A percentile compares a stretch with the other conserved stretches of the same genome.
Evolutionary conservation across 2,797 vertebrate species (phyloP).

Genomic region (Luscinia luscinia): DNA sequence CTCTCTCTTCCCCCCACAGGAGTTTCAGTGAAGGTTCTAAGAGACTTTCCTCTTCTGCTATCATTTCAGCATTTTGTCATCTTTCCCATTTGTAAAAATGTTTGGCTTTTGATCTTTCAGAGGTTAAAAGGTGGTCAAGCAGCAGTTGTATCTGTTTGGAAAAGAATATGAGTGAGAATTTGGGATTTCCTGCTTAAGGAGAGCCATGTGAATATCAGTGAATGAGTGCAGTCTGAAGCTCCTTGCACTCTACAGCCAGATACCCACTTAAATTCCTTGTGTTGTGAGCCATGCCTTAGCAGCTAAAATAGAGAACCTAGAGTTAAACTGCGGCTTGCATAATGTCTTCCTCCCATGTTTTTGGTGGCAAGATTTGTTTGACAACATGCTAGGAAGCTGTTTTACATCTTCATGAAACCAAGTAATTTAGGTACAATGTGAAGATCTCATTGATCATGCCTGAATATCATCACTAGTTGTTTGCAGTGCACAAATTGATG

Average conservation of each 20-base stretch:
- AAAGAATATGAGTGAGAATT: slow-evolving; percentile 19
- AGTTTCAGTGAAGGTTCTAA: neutral
- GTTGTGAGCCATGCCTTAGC: neutral
- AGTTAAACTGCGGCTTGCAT: neutral
- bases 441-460: neutral
- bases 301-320: neutral
- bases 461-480: neutral
- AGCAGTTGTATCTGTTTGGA: slow-evolving; percentile 1
- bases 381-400: neutral
- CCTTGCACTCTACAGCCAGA: neutral
- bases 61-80: slow-evolving; percentile 1
- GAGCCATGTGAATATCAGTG: neutral
- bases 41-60: neutral
- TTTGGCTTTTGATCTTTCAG: slow-evolving; percentile 1
- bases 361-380: neutral
- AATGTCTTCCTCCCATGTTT: neutral
- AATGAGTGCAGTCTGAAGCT: neutral
- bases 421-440: neutral
- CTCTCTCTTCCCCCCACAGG: neutral
- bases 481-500: neutral
- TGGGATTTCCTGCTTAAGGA: slow-evolving; percentile 3
- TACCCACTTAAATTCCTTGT: neutral
- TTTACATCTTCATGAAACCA: neutral
- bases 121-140: slow-evolving; percentile 39
- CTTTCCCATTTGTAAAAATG: neutral